Base-by-base conservation (phyloP, 2,797 vertebrate species). In the Cirrhinus molitorella region DNA sequence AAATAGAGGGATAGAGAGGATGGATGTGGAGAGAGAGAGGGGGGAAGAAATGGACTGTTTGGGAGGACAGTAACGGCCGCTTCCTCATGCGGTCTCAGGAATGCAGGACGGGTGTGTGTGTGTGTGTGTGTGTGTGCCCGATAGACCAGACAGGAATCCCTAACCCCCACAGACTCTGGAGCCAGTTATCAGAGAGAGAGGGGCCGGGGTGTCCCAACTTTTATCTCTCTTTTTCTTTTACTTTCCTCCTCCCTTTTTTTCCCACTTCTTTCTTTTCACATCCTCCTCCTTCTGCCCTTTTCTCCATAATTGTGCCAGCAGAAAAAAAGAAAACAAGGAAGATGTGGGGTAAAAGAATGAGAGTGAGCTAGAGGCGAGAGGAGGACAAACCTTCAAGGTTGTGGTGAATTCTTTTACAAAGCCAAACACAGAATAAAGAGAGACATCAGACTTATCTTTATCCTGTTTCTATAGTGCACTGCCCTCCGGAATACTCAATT, bases 71-170 rank as follows among this genome's bases (percentile, higher is more conserved):
- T 83, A 92, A 93, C 88, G 89, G 93, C 94, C 92, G 93, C 91
- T 95, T 95, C 89, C 63, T 92, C 91, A 92, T 92, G 91, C 87
- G 92, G 90, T 89, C 93, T 91, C 85, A 93, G 94, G 94, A 96
- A 96, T 95, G 96, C 90, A 88, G 90, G 92, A 90, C 93, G 94
- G 95, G 93, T 94, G 83, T 87, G 85, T 85, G 80, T 89, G 73
- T 86, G 53, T 85, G 79, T 86, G 84, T 80, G 80, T 80, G 66
- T 90, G 89, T 88, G 86, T 90, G 88, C 91, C 90, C 37, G 89
- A 88, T 83, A 92, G 92, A 91, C 92, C 94, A 93, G 94, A 95
- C 92, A 94, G 92, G 89, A 94, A 95, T 93, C 93, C 92, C 89
- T 94, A 93, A 95, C 94, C 94, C 93, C 95, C 92, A 92, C 93